Percentiles rank a stretch among this genome's conserved stretches.
Evolutionary conservation across 2,888 invertebrate species (phyloP).

Genomic region (Hydroisotoma schaefferi): DNA sequence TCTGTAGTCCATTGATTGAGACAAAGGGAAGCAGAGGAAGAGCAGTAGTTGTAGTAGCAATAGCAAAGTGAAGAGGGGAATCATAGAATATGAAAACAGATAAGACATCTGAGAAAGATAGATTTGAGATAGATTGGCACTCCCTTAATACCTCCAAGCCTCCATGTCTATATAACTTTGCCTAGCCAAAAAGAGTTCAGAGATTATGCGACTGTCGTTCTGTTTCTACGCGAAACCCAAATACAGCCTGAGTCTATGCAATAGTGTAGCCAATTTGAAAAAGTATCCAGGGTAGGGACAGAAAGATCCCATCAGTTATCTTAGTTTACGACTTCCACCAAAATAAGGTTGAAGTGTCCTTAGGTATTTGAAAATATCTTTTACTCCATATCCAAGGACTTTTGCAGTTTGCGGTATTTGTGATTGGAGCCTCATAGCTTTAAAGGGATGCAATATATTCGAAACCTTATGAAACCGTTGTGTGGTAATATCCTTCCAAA

Average conservation of each 20-base stretch:
- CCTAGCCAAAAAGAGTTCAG: too few species aligned
- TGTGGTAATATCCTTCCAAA: too few species aligned
- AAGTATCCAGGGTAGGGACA: too few species aligned
- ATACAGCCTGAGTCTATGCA: too few species aligned
- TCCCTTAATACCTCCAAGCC: not conserved
- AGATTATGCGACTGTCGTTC: too few species aligned
- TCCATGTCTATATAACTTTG: too few species aligned
- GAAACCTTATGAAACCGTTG: too few species aligned
- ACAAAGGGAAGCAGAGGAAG: too few species aligned
- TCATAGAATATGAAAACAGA: conserved; percentile 5
- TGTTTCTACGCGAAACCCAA: too few species aligned
- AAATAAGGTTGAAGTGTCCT: not conserved
- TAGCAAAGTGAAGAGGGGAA: not conserved
- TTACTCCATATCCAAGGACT: not conserved
- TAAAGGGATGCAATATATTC: too few species aligned
- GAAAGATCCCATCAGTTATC: not conserved
- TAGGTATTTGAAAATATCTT: not conserved
- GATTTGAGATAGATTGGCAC: not conserved
- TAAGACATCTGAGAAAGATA: not conserved
- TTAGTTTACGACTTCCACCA: not conserved
- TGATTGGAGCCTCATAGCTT: conserved; percentile 2
- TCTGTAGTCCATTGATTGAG: conserved; percentile 7
- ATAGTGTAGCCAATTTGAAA: too few species aligned
- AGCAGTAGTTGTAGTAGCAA: too few species aligned
- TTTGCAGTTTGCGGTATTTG: not conserved